phyloP scores from a whole-genome alignment of 2,888 invertebrate genomes.

The Chaitophorus viminalis region DNA sequence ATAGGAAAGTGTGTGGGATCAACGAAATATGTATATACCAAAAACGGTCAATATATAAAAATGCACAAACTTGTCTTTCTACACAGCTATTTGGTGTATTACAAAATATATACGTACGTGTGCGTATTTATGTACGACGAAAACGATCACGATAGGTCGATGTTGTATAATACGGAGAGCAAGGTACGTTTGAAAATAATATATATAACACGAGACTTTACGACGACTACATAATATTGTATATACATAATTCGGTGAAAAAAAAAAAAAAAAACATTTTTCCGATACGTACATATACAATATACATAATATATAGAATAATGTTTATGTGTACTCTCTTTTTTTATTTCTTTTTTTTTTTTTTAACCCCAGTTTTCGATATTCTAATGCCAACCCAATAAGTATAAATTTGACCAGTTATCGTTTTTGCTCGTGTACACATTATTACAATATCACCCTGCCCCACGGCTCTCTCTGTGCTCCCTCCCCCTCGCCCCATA shows the following conservation, averaged over 20 bases:
- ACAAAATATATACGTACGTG: background rate
- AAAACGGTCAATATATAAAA: background rate
- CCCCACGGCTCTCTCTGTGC: background rate
- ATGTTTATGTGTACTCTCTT: too few species aligned
- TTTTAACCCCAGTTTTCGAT: conserved; percentile 13
- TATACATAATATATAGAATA: background rate
- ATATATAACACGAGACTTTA: background rate
- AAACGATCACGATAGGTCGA: background rate
- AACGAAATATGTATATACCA: background rate
- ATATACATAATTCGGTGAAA: background rate
- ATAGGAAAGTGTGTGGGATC: background rate
- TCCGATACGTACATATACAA: background rate
- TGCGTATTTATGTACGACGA: background rate
- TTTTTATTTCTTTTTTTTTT: background rate
- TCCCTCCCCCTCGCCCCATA: too few species aligned
- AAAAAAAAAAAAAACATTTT: background rate
- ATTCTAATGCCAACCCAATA: conserved; percentile 37
- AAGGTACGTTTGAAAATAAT: background rate
- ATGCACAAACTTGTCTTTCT: background rate
- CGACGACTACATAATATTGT: background rate
- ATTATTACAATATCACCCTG: background rate
- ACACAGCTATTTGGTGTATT: background rate
- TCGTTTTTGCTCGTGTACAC: conserved; percentile 27
- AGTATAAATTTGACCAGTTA: conserved; percentile 58
- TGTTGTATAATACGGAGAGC: background rate